These are phyloP conservation scores for Phania funesta DNA, from an alignment of 2,888 invertebrate species.

Conservation along the genomic window DNA sequence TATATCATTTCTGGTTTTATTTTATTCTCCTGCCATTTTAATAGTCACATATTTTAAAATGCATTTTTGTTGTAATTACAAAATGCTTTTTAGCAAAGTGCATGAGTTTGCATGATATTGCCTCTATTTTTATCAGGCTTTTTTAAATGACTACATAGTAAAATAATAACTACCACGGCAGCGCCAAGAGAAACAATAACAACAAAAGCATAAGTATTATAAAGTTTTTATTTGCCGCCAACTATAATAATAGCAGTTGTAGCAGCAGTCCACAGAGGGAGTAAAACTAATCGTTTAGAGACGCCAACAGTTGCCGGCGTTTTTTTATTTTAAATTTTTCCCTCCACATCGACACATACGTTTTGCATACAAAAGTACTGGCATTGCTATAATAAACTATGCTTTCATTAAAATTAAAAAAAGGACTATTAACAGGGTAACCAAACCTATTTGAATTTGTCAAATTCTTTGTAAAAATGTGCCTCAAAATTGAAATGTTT, in stretches of 20 bases:
- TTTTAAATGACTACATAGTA: conserved; percentile 25
- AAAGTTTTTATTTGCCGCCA: conserved; percentile 54
- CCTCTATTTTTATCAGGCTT: conserved; percentile 48
- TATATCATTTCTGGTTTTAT: conserved; percentile 9
- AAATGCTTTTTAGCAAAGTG: conserved; percentile 65
- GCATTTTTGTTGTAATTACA: conserved; percentile 63
- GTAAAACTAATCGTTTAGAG: conserved; percentile 55
- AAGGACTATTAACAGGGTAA: background rate
- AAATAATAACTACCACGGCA: background rate
- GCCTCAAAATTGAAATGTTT: background rate
- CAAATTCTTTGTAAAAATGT: background rate
- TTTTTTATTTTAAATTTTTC: background rate
- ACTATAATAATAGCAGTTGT: conserved; percentile 47
- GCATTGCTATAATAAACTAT: conserved; percentile 26
- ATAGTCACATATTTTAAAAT: conserved; percentile 60
- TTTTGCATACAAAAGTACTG: conserved; percentile 27
- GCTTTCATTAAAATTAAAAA: conserved; percentile 15
- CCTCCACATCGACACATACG: background rate
- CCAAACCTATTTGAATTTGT: conserved; percentile 6
- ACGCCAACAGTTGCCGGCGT: conserved; percentile 46
- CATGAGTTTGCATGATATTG: conserved; percentile 64
- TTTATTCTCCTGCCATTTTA: conserved; percentile 41
- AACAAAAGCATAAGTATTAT: conserved; percentile 37
- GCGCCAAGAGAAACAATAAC: background rate
- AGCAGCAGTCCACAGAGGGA: conserved; percentile 28